Conservation (phyloP, 92 coral and sea anemone genomes). For the Porites divaricata region DNA sequence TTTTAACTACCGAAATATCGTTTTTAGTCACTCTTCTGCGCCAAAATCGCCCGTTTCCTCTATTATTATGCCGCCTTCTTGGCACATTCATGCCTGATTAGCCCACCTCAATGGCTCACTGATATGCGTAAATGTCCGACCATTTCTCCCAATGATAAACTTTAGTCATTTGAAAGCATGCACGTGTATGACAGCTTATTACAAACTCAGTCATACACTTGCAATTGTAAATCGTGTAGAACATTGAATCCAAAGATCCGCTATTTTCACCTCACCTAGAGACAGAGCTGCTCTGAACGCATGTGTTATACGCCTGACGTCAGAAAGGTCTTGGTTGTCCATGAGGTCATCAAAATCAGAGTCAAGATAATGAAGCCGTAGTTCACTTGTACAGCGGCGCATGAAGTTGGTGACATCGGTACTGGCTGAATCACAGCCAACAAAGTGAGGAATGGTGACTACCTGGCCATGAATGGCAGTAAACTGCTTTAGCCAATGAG, state of each 20-base stretch:
- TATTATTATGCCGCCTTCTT: no score
- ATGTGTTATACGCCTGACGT: constrained; percentile 76
- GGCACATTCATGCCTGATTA: no score
- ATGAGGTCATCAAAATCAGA: constrained; percentile 57
- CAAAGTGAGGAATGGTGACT: constrained; percentile 86
- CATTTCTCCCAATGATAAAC: no score
- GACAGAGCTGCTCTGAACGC: constrained; percentile 92
- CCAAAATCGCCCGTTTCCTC: no score
- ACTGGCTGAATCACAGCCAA: constrained; percentile 83
- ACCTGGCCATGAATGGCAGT: constrained; percentile 71
- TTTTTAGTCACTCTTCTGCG: no score
- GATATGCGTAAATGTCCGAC: no score
- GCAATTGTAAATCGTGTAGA: no score
- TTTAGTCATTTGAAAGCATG: no score
- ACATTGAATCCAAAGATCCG: constrained; percentile 9
- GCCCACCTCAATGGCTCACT: no score
- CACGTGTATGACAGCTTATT: no score
- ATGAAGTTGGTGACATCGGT: constrained; percentile 85
- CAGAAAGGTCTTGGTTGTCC: constrained; percentile 69
- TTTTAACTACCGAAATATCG: no score
- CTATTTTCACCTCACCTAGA: constrained; percentile 78
- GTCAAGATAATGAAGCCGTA: constrained; percentile 84
- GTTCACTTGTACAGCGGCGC: constrained; percentile 95
- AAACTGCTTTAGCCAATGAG: constrained; percentile 88
- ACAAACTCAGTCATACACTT: no score